phyloP scores from a whole-genome alignment of 2,888 invertebrate species.

The Amaurobius ferox region DNA sequence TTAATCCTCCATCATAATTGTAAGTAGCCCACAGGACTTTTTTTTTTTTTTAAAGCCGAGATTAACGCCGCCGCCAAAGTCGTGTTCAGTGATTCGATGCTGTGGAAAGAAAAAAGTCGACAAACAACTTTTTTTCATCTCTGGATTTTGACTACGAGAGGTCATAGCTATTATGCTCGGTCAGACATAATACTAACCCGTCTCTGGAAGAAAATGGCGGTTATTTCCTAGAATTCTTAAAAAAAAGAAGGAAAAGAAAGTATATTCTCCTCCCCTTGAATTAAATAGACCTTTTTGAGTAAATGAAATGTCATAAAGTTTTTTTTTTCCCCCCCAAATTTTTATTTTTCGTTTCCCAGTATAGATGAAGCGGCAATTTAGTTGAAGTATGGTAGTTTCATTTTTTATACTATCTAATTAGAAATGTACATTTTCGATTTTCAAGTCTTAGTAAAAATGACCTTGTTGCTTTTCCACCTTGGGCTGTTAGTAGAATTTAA shows the following conservation, averaged over 20 bases:
- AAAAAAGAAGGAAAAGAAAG: background rate
- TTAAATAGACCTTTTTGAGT: background rate
- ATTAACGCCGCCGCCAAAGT: background rate
- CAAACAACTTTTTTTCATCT: background rate
- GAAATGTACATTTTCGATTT: too few species aligned
- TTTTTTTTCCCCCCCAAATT: too few species aligned
- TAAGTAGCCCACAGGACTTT: background rate
- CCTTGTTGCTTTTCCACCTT: too few species aligned
- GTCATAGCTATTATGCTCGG: conserved; percentile 23
- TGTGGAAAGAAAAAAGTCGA: background rate
- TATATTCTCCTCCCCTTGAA: background rate
- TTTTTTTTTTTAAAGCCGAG: too few species aligned
- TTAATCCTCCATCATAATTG: background rate
- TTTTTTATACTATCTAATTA: too few species aligned
- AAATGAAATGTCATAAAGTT: too few species aligned
- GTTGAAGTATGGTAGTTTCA: too few species aligned
- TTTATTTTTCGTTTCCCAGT: too few species aligned
- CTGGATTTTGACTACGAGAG: conserved; percentile 11
- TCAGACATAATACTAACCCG: conserved; percentile 26
- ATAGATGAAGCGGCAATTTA: too few species aligned
- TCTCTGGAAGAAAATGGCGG: conserved; percentile 11
- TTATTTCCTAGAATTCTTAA: background rate
- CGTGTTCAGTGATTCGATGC: background rate
- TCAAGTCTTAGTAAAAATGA: too few species aligned
- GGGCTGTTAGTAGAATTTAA: too few species aligned